Conservation (phyloP, 2,797 vertebrate genomes). For the Rhabdomys pumilio region DNA sequence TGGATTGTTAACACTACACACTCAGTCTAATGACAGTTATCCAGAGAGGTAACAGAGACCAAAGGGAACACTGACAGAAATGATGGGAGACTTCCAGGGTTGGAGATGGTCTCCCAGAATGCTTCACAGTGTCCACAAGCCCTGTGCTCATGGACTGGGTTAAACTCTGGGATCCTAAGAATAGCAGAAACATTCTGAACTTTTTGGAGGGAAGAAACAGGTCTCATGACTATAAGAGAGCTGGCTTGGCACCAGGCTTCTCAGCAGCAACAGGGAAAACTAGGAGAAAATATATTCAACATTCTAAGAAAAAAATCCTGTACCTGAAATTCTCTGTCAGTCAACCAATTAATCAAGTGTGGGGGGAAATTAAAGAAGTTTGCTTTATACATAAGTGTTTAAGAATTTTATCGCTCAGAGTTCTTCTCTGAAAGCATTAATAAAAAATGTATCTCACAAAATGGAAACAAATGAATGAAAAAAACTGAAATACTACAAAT, state of each 20-base stretch:
- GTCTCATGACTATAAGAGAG: not conserved
- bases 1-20: not conserved
- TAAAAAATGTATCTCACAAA: conserved; percentile 35
- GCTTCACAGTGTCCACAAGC: not conserved
- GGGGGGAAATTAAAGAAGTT: not conserved
- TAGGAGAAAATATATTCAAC: not conserved
- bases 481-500: not conserved
- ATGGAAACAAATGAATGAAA: conserved; percentile 28
- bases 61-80: not conserved
- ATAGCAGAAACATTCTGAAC: not conserved
- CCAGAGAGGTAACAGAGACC: not conserved
- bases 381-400: not conserved
- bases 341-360: not conserved
- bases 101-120: not conserved
- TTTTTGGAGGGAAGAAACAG: conserved; percentile 40
- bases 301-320: conserved; percentile 37
- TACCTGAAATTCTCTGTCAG: conserved; percentile 1
- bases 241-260: not conserved
- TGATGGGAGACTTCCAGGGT: not conserved
- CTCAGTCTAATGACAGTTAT: not conserved
- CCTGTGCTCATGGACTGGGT: not conserved
- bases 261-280: not conserved
- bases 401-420: not conserved
- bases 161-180: not conserved
- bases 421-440: conserved; percentile 40